Percentiles rank a stretch among this genome's conserved stretches.
These are phyloP conservation scores for Asarcornis scutulata DNA, from an alignment of 2,113 vertebrate genomes.

Conservation along the genomic window DNA sequence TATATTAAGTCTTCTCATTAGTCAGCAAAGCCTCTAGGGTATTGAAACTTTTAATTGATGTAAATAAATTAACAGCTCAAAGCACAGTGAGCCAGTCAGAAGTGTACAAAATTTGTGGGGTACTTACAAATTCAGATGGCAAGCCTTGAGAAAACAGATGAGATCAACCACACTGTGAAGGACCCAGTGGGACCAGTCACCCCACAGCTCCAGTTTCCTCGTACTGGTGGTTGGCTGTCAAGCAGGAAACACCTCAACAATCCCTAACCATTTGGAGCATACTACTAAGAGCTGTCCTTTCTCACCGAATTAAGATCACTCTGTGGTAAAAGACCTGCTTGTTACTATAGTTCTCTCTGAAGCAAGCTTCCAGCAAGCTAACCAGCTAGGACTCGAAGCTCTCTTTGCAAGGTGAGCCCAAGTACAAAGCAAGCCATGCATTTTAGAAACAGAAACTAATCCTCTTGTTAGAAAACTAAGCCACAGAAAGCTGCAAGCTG, in stretches of 20 bases:
- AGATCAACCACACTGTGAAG: not conserved
- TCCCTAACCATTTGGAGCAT: not conserved
- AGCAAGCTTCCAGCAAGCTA: not conserved
- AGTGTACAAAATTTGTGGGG: not conserved
- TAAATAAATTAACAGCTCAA: conserved; percentile 48
- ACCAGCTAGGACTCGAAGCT: not conserved
- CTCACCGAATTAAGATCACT: not conserved
- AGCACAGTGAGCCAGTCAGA: not conserved
- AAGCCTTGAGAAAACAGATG: not conserved
- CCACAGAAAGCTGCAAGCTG: conserved; percentile 15
- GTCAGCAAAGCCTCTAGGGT: conserved; percentile 57
- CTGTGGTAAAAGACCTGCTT: conserved; percentile 46
- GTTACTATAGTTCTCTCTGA: conserved; percentile 17
- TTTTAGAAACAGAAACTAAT: conserved; percentile 42
- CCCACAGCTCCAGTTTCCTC: not conserved
- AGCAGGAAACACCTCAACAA: not conserved
- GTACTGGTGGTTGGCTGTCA: not conserved
- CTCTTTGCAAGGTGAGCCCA: conserved; percentile 46
- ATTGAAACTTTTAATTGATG: conserved; percentile 34
- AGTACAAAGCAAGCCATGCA: conserved; percentile 54
- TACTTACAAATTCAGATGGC: not conserved
- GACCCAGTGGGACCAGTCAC: not conserved
- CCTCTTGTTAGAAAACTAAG: conserved; percentile 35
- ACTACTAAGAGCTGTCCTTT: not conserved
- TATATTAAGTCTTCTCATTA: conserved; percentile 50